Evolutionary conservation across 2,113 vertebrate species (phyloP).

Genomic region (Arizona elegans): DNA sequence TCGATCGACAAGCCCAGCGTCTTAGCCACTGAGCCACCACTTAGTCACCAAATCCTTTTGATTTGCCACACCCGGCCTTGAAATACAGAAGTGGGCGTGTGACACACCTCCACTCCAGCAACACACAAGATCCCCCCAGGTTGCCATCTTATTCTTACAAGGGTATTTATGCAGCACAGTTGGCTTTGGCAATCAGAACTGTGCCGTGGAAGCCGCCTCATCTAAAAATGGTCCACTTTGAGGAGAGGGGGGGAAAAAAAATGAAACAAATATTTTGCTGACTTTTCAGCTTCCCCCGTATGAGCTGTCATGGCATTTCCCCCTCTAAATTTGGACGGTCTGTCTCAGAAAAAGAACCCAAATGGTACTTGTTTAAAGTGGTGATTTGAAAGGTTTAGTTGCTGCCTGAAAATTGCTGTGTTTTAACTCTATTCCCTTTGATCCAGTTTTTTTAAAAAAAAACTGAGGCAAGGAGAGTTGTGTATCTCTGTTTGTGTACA

Average conservation of each 20-base stretch:
- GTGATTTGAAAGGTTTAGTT: neutral
- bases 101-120: neutral
- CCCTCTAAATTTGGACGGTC: neutral
- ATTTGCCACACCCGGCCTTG: neutral
- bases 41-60: neutral
- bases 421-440: neutral
- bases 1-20: no score
- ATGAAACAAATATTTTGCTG: neutral
- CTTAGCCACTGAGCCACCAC: no score
- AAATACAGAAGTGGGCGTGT: no score
- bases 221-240: neutral
- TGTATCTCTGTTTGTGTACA: neutral
- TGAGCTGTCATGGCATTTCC: neutral
- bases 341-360: neutral
- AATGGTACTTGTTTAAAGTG: no score
- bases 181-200: neutral
- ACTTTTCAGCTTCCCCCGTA: constrained; percentile 9
- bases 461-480: neutral
- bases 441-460: neutral
- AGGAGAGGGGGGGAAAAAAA: no score
- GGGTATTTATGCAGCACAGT: no score
- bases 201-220: neutral
- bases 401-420: neutral
- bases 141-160: neutral
- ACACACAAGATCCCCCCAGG: no score